These are phyloP conservation scores for Macrobrachium nipponense DNA, from an alignment of 1,140 invertebrate genomes.

Conservation along the genomic window DNA sequence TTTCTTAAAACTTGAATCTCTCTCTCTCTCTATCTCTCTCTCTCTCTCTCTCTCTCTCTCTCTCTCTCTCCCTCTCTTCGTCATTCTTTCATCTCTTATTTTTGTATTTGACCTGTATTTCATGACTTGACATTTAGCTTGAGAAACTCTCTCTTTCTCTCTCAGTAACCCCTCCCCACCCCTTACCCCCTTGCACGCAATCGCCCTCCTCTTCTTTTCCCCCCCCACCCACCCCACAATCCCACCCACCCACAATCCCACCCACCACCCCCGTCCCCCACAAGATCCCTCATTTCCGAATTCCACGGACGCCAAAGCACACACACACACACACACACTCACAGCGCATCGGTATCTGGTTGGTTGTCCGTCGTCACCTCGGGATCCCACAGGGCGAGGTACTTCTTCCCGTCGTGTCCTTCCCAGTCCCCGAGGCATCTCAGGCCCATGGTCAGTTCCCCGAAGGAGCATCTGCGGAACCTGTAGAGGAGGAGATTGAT, in stretches of 20 bases:
- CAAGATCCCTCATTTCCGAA: background rate
- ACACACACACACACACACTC: slow-evolving; percentile 77
- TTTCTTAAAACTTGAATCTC: background rate
- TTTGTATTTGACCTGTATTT: too few species aligned
- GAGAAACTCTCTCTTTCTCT: too few species aligned
- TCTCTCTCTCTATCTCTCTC: slow-evolving; percentile 11
- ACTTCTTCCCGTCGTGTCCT: slow-evolving; percentile 64
- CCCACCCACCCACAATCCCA: too few species aligned
- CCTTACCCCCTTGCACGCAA: too few species aligned
- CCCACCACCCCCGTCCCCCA: too few species aligned
- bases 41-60: background rate
- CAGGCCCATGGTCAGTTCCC: slow-evolving; percentile 66
- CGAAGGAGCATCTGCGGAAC: slow-evolving; percentile 67
- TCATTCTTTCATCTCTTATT: background rate
- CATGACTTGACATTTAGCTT: too few species aligned
- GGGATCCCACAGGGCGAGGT: slow-evolving; percentile 67
- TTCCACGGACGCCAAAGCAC: background rate
- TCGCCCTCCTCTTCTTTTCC: too few species aligned
- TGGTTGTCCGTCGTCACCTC: slow-evolving; percentile 65
- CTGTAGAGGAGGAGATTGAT: slow-evolving; percentile 23
- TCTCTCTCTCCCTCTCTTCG: background rate
- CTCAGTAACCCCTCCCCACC: too few species aligned
- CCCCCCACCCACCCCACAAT: too few species aligned
- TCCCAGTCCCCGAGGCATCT: slow-evolving; percentile 68
- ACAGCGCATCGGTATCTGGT: slow-evolving; percentile 79